Conservation (phyloP, 2,113 vertebrate species). For the Cochlearius cochlearius region DNA sequence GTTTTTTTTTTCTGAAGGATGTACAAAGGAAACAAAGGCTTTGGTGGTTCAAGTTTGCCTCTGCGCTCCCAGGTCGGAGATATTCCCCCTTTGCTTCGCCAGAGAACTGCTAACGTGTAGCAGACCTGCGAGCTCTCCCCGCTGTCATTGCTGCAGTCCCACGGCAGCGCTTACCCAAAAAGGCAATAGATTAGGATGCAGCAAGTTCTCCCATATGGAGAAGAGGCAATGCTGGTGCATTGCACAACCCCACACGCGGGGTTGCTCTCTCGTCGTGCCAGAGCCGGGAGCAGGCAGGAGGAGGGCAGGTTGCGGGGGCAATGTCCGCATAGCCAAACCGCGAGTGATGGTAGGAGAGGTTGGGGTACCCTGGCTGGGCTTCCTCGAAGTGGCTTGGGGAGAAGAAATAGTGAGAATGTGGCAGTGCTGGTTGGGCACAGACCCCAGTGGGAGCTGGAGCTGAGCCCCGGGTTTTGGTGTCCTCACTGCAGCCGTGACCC, state of each 20-base stretch:
- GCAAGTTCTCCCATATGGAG: conserved; percentile 27
- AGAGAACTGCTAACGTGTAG: not conserved
- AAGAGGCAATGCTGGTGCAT: conserved; percentile 67
- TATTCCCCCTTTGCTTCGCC: not conserved
- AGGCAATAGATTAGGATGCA: conserved; percentile 52
- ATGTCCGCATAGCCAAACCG: fast-evolving
- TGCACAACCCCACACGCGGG: conserved; percentile 54
- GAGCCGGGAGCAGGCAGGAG: not conserved
- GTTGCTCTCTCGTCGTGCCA: not conserved
- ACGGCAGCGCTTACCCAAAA: conserved; percentile 45
- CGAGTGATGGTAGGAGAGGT: fast-evolving
- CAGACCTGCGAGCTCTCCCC: conserved; percentile 1
- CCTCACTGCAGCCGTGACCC: not conserved
- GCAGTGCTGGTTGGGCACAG: not conserved
- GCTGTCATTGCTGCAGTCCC: conserved; percentile 63
- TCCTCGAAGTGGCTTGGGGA: not conserved
- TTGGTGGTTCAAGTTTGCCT: not conserved
- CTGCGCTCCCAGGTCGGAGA: not conserved
- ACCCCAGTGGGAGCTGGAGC: not conserved
- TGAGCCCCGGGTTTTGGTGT: not conserved
- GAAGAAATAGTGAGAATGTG: not conserved
- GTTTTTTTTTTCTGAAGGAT: not conserved
- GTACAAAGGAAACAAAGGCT: conserved; percentile 37
- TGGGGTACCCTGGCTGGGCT: not conserved
- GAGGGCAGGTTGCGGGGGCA: not conserved